Evolutionary conservation across 2,113 vertebrate genomes (phyloP).

Genomic region (Aplodontia rufa): DNA sequence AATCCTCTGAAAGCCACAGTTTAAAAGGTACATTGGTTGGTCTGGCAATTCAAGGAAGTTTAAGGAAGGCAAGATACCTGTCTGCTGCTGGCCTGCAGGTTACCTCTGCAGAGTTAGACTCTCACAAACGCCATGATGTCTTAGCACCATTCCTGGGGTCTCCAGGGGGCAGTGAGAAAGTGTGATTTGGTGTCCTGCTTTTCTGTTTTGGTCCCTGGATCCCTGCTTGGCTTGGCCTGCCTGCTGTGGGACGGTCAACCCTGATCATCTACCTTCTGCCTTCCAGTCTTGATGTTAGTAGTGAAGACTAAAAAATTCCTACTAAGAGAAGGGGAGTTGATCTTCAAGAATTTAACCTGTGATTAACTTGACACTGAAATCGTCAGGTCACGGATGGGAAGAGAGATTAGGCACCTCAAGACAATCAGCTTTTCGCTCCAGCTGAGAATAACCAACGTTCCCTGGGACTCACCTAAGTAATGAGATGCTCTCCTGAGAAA

Average conservation of each 20-base stretch:
- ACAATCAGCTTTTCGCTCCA: not conserved
- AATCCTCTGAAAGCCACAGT: not conserved
- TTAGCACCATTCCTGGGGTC: not conserved
- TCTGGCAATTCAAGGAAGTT: not conserved
- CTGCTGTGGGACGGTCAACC: not conserved
- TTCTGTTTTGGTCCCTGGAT: not conserved
- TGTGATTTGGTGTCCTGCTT: not conserved
- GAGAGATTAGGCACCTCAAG: not conserved
- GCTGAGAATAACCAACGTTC: not conserved
- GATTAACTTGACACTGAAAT: not conserved
- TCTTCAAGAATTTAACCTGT: not conserved
- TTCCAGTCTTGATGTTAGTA: not conserved
- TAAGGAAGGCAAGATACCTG: not conserved
- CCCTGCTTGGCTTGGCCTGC: not conserved
- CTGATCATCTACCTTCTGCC: not conserved
- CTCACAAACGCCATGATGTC: not conserved
- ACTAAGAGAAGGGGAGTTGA: not conserved
- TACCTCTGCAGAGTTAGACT: not conserved
- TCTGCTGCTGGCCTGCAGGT: not conserved
- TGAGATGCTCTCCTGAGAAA: not conserved
- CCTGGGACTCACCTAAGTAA: not conserved
- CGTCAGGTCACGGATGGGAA: not conserved
- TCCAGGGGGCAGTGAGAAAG: not conserved
- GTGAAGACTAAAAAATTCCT: not conserved
- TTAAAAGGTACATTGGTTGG: not conserved